phyloP scores from a whole-genome alignment of 2,888 invertebrate species.

The Heliothis peltigera region DNA sequence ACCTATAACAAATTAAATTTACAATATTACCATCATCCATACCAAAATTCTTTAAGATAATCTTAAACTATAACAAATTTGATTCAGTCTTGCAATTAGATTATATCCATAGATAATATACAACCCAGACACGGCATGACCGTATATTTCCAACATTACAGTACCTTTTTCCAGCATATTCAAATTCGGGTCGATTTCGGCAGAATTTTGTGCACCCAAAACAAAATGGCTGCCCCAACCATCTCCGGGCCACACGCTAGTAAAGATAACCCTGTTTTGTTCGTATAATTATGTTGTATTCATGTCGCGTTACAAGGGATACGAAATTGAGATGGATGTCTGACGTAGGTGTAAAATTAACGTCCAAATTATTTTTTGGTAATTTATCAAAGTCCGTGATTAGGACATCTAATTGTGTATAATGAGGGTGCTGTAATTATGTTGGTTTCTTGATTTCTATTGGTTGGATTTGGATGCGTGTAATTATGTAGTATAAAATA shows the following conservation, averaged over 20 bases:
- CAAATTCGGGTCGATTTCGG: slow-evolving; percentile 21
- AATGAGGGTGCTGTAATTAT: slow-evolving; percentile 58
- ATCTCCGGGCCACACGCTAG: slow-evolving; percentile 37
- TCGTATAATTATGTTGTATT: slow-evolving; percentile 74
- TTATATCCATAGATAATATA: neutral
- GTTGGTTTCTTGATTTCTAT: slow-evolving; percentile 45
- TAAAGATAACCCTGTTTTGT: slow-evolving; percentile 67
- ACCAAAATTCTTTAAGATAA: slow-evolving; percentile 1
- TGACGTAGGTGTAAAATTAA: slow-evolving; percentile 64
- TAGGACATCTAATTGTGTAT: slow-evolving; percentile 55
- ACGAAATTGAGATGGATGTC: slow-evolving; percentile 68
- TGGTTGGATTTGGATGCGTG: slow-evolving; percentile 5
- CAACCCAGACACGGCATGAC: slow-evolving; percentile 1
- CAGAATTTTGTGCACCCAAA: slow-evolving; percentile 22
- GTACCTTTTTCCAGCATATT: slow-evolving; percentile 34
- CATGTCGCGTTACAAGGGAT: slow-evolving; percentile 68
- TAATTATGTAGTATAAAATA: neutral
- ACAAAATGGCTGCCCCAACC: slow-evolving; percentile 50
- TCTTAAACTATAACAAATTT: neutral
- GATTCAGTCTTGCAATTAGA: neutral
- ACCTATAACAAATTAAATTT: too few relatives aligned
- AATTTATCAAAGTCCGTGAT: slow-evolving; percentile 62
- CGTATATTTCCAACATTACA: neutral
- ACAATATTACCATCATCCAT: neutral
- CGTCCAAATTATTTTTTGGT: slow-evolving; percentile 62